Base-by-base conservation (phyloP, 2,888 invertebrate species). In the Aleiodes leptofemur region DNA sequence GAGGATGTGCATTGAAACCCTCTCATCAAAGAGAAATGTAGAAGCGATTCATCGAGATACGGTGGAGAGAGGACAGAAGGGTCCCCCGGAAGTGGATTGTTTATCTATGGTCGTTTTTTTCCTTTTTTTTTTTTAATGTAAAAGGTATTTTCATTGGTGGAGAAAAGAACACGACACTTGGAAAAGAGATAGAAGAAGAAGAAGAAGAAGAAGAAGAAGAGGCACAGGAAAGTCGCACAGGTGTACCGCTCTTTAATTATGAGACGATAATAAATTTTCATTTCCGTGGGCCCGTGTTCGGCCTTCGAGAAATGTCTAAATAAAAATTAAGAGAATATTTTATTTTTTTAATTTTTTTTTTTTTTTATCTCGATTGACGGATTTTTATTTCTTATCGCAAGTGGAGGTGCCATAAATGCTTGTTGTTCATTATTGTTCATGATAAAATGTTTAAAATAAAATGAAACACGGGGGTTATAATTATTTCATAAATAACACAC, bases 201-300 rank as follows among this genome's bases (percentile, higher is more conserved):
- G 80, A 23, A 23, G 23, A 23, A 23, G 23, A 23, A 23, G 56
- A 29, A 56, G 23, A 23, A 56, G 69, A 73, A 56, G 79, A 82
- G 82, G 80, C 79, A 76, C 72, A 73, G 75, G 68, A 76, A 64
- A 77, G 80, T 80, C 82, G 83, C 84, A 86, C 84, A 83, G 82
- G 81, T 82, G 82, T 81, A 82, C 83, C 83, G 83, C 83, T 83
- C 84, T 84, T 85, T 86, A 85, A 86, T 87, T 87, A 87, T 83
- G 78, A 83, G 50, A 79, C 79, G 81, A 82, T 85, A 86, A 87
- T 87, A 86, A 87, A 87, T 86, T 86, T 84, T 78, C 16, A 69
- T 38, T 57, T 16, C 53, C 38, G 8, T 34, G 16, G 43, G 14
- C 14, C 16, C 53, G 43, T 43, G 43, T 9, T 64, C 43, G 7